Evolutionary conservation across 2,797 vertebrate species (phyloP).

Genomic region (Leptodactylus fallax): DNA sequence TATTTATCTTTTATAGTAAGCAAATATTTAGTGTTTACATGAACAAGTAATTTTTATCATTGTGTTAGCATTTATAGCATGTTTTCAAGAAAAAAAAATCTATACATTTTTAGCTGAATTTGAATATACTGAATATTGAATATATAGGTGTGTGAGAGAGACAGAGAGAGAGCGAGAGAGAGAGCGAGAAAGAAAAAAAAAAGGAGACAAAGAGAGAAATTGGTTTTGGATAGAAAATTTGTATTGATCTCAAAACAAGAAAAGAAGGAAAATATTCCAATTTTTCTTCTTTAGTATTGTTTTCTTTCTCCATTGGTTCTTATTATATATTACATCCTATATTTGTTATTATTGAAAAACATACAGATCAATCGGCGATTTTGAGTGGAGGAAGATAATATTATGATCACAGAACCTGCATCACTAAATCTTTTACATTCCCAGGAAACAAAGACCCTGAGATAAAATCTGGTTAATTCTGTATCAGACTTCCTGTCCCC

Average conservation of each 20-base stretch:
- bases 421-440: not conserved
- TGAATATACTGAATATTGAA: too few relatives aligned
- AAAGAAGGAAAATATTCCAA: not conserved
- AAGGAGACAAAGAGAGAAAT: too few relatives aligned
- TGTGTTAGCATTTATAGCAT: too few relatives aligned
- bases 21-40: too few relatives aligned
- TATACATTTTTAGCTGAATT: too few relatives aligned
- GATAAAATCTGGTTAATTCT: slow-evolving; percentile 14
- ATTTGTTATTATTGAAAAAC: not conserved
- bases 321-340: not conserved
- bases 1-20: too few relatives aligned
- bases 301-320: not conserved
- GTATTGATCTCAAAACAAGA: too few relatives aligned
- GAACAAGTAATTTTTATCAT: too few relatives aligned
- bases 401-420: not conserved
- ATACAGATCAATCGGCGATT: not conserved
- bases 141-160: too few relatives aligned
- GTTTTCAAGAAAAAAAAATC: too few relatives aligned
- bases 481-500: slow-evolving; percentile 41
- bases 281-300: not conserved
- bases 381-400: not conserved
- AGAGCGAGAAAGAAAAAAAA: too few relatives aligned
- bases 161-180: too few relatives aligned
- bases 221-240: not conserved
- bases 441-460: not conserved